Evolutionary conservation across 2,888 invertebrate genomes (phyloP).

Genomic region (Biston stratarius): DNA sequence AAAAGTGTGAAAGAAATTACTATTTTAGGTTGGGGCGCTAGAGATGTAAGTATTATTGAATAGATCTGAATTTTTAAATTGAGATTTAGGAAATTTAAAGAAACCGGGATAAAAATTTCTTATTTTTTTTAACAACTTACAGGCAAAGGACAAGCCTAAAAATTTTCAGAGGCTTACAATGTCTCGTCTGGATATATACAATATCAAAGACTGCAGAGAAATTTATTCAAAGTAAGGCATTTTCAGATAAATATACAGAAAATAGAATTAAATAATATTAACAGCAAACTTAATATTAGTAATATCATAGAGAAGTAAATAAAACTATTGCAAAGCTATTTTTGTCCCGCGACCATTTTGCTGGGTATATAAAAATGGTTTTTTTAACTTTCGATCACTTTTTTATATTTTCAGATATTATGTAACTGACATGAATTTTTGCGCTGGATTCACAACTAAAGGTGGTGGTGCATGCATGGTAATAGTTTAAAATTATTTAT

Average conservation of each 20-base stretch:
- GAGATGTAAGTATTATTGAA: slow-evolving; percentile 45
- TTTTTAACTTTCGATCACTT: too few relatives aligned
- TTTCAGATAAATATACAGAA: neutral
- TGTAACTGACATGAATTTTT: slow-evolving; percentile 56
- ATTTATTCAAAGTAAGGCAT: slow-evolving; percentile 56
- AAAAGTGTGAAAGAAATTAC: slow-evolving; percentile 39
- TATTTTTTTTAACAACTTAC: slow-evolving; percentile 2
- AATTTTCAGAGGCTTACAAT: slow-evolving; percentile 38
- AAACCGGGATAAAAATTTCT: too few relatives aligned
- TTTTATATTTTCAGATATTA: slow-evolving; percentile 51
- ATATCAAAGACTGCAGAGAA: slow-evolving; percentile 49
- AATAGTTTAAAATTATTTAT: too few relatives aligned
- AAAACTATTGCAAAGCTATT: too few relatives aligned
- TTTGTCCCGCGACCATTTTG: too few relatives aligned
- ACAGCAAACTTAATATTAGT: too few relatives aligned
- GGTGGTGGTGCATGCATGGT: slow-evolving; percentile 62
- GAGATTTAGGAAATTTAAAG: too few relatives aligned
- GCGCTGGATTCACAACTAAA: slow-evolving; percentile 52
- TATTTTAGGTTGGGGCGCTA: slow-evolving; percentile 64
- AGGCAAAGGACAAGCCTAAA: slow-evolving; percentile 27
- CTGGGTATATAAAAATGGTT: too few relatives aligned
- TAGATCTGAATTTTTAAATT: neutral
- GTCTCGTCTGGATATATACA: slow-evolving; percentile 48
- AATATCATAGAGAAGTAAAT: too few relatives aligned
- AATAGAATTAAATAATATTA: neutral